phyloP scores from a whole-genome alignment of 1,140 invertebrate species.

The Lutraria rhynchaena region DNA sequence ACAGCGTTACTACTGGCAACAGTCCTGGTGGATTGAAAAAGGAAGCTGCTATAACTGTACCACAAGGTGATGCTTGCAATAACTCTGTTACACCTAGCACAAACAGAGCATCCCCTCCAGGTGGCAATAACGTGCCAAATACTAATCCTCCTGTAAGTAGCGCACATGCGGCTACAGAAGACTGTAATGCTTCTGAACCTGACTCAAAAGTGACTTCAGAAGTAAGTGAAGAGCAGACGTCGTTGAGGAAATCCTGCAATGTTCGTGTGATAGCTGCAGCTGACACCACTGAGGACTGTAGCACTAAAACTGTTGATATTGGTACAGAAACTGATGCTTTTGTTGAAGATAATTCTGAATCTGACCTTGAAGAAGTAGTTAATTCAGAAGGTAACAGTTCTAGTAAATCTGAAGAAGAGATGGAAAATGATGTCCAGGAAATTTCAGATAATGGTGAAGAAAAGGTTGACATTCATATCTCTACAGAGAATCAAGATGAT shows the following conservation, averaged over 20 bases:
- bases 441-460: background rate
- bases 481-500: background rate
- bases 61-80: background rate
- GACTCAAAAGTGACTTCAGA: background rate
- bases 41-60: too few relatives aligned
- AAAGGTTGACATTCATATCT: background rate
- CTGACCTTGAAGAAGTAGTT: constrained; percentile 16
- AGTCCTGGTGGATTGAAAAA: background rate
- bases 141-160: background rate
- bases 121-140: background rate
- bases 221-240: background rate
- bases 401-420: background rate
- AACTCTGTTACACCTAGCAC: background rate
- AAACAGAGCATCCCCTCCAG: background rate
- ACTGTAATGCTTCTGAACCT: background rate
- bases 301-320: constrained; percentile 49
- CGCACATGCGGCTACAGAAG: background rate
- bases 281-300: constrained; percentile 54
- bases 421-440: constrained; percentile 4
- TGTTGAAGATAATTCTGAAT: constrained; percentile 22
- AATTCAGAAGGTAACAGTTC: background rate
- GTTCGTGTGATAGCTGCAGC: constrained; percentile 53
- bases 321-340: constrained; percentile 53
- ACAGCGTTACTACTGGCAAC: constrained; percentile 3
- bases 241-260: constrained; percentile 7